Evolutionary conservation across 2,113 vertebrate genomes (phyloP).

Genomic region (Falco punctatus): DNA sequence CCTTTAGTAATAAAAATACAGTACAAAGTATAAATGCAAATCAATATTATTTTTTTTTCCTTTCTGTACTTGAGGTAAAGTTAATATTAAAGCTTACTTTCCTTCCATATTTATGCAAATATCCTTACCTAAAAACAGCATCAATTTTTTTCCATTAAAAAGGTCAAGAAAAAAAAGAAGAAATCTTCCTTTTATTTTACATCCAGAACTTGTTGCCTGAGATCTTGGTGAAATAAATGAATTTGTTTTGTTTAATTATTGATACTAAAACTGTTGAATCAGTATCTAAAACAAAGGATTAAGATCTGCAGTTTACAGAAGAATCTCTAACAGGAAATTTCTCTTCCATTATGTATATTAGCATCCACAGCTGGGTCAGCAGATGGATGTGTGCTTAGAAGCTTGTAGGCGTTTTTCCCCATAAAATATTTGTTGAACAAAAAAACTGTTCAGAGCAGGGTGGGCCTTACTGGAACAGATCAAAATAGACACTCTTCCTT

Average conservation of each 20-base stretch:
- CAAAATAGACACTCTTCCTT: constrained; percentile 42
- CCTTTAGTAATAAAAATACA: neutral
- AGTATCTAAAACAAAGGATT: constrained; percentile 30
- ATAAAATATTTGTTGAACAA: constrained; percentile 46
- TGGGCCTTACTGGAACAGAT: constrained; percentile 43
- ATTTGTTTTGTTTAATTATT: constrained; percentile 49
- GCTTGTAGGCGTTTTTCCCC: constrained; percentile 54
- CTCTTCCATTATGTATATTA: constrained; percentile 39
- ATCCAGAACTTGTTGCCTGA: neutral
- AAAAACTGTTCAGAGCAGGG: constrained; percentile 42
- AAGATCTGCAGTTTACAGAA: constrained; percentile 32
- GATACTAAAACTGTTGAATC: constrained; percentile 21
- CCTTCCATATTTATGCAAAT: constrained; percentile 48
- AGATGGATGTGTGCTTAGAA: constrained; percentile 65
- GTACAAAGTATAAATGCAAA: neutral
- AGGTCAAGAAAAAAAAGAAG: neutral
- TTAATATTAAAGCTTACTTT: constrained; percentile 18
- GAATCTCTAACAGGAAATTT: constrained; percentile 28
- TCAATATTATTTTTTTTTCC: neutral
- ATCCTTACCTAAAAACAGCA: neutral
- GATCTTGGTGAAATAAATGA: neutral
- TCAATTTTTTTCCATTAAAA: neutral
- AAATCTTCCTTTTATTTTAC: neutral
- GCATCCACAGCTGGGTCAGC: constrained; percentile 66
- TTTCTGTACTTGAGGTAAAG: neutral